These are phyloP conservation scores for Capreolus pygargus DNA, from an alignment of 2,113 vertebrate genomes.

Conservation along the genomic window DNA sequence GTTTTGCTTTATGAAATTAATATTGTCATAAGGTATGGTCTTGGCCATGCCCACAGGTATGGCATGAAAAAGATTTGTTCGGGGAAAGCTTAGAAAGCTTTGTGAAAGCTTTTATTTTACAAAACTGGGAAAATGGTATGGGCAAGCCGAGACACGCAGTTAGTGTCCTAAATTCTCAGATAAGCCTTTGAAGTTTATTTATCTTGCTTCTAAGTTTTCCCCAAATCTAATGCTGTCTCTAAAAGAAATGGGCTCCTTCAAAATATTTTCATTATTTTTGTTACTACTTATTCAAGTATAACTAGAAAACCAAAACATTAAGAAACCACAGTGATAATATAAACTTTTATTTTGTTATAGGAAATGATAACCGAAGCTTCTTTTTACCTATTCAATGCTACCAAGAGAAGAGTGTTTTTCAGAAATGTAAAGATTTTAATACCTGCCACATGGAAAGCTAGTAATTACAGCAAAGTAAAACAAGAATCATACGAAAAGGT, in stretches of 20 bases:
- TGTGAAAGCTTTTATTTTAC: neutral
- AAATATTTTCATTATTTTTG: neutral
- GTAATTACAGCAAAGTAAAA: conserved; percentile 64
- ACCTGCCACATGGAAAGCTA: conserved; percentile 75
- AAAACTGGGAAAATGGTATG: neutral
- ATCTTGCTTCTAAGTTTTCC: neutral
- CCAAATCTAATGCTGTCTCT: neutral
- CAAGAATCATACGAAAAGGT: conserved; percentile 78
- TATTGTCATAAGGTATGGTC: neutral
- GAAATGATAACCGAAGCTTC: conserved; percentile 81
- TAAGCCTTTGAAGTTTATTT: neutral
- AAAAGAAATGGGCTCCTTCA: neutral
- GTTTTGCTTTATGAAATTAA: neutral
- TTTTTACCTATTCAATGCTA: conserved; percentile 77
- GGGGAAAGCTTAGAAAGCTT: conserved; percentile 26
- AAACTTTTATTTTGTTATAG: conserved; percentile 62
- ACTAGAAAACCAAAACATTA: neutral
- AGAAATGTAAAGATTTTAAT: conserved; percentile 80
- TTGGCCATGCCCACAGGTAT: neutral
- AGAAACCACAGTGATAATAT: neutral
- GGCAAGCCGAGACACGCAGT: conserved; percentile 25
- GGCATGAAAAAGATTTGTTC: neutral
- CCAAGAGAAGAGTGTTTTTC: conserved; percentile 78
- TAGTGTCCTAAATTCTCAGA: neutral
- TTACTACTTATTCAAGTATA: neutral